phyloP scores from a whole-genome alignment of 2,797 vertebrate genomes.

The Acrossocheilus fasciatus region DNA sequence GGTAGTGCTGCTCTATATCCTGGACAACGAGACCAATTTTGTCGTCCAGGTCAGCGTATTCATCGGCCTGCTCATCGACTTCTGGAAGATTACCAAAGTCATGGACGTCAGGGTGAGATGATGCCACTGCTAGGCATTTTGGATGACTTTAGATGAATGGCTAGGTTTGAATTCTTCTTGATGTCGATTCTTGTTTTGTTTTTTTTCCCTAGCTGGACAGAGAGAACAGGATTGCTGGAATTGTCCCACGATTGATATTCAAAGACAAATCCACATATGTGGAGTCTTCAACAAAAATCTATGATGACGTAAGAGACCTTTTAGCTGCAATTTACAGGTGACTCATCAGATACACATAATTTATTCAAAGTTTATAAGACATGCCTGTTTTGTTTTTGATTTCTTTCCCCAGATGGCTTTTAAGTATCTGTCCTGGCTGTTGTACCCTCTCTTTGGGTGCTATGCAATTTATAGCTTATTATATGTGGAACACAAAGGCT shows the following conservation, averaged over 20 bases:
- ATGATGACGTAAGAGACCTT: slow-evolving; percentile 87
- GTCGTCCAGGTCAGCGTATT: slow-evolving; percentile 98
- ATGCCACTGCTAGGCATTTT: background rate
- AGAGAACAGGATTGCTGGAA: slow-evolving; percentile 86
- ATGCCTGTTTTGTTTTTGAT: slow-evolving; percentile 23
- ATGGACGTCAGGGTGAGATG: slow-evolving; percentile 91
- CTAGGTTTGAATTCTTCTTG: background rate
- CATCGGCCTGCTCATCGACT: slow-evolving; percentile 95
- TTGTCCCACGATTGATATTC: slow-evolving; percentile 86
- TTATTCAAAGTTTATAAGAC: background rate
- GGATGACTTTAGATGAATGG: background rate
- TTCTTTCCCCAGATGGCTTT: slow-evolving; percentile 89
- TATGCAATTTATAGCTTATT: slow-evolving; percentile 94
- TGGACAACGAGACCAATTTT: slow-evolving; percentile 98
- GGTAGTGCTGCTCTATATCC: slow-evolving; percentile 93
- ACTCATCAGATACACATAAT: background rate
- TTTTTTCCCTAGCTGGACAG: slow-evolving; percentile 83
- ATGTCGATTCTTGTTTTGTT: slow-evolving; percentile 10
- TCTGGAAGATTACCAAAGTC: slow-evolving; percentile 99
- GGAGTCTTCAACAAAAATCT: slow-evolving; percentile 93
- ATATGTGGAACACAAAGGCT: slow-evolving; percentile 98
- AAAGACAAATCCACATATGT: slow-evolving; percentile 95
- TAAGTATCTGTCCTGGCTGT: slow-evolving; percentile 92
- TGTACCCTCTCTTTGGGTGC: slow-evolving; percentile 94
- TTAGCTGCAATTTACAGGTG: background rate